Evolutionary conservation across 53 echinoderm and acorn worm species (phyloP).

Genomic region (Patiria pectinifera): DNA sequence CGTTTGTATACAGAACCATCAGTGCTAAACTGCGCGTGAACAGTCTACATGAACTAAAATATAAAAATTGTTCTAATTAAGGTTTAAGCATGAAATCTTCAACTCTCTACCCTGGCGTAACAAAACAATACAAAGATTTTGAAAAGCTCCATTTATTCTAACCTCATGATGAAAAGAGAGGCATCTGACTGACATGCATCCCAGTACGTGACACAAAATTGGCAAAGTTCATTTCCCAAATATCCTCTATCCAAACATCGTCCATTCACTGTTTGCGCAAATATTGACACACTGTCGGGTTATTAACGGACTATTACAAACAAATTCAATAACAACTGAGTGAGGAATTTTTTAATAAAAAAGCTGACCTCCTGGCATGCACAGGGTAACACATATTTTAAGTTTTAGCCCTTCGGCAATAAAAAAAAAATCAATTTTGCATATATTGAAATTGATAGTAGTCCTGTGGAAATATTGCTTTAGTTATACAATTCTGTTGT

Average conservation of each 20-base stretch:
- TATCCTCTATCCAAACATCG: background rate
- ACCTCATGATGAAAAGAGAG: background rate
- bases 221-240: background rate
- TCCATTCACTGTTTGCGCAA: background rate
- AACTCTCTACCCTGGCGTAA: too few species aligned
- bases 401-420: background rate
- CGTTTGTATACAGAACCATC: too few species aligned
- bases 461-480: background rate
- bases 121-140: too few species aligned
- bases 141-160: too few species aligned
- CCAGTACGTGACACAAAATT: background rate
- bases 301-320: background rate
- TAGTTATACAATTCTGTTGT: background rate
- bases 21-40: too few species aligned
- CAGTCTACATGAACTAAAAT: too few species aligned
- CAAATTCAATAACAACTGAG: background rate
- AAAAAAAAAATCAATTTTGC: background rate
- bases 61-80: too few species aligned
- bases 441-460: background rate
- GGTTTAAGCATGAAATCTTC: too few species aligned
- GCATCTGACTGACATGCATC: background rate
- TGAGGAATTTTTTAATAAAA: background rate
- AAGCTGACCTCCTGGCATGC: background rate
- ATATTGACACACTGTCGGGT: background rate
- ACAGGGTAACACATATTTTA: background rate